phyloP scores from a whole-genome alignment of 2,888 invertebrate species.

The Cephalotes varians region DNA sequence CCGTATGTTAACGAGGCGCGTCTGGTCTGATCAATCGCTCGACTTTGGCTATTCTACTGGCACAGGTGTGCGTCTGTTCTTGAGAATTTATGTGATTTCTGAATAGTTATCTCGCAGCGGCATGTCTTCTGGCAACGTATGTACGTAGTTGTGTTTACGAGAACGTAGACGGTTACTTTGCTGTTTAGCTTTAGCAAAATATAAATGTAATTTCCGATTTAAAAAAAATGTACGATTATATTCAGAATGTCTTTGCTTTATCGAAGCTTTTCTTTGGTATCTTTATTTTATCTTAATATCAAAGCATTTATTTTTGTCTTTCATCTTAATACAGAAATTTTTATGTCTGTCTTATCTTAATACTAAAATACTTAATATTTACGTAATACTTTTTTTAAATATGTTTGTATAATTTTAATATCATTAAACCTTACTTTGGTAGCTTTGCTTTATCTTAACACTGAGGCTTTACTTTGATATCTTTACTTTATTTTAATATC shows the following conservation, averaged over 20 bases:
- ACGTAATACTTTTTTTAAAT: too few species aligned
- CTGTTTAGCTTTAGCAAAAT: not conserved
- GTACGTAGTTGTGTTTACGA: not conserved
- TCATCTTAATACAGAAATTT: too few species aligned
- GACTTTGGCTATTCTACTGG: too few species aligned
- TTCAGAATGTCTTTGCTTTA: not conserved
- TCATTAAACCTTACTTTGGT: not conserved
- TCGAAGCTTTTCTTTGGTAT: not conserved
- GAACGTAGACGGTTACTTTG: not conserved
- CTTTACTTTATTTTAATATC: not conserved
- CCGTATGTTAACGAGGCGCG: not conserved
- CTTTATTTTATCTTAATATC: not conserved
- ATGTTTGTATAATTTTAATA: too few species aligned
- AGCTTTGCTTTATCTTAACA: not conserved
- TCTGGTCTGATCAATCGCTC: not conserved
- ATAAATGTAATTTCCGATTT: not conserved
- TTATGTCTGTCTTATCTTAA: too few species aligned
- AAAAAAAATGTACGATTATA: not conserved
- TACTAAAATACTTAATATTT: too few species aligned
- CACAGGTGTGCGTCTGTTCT: not conserved
- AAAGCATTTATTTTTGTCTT: too few species aligned
- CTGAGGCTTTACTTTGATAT: not conserved
- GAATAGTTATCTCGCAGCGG: not conserved
- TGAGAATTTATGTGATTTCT: not conserved
- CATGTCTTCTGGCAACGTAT: not conserved